Base-by-base conservation (phyloP, 2,113 vertebrate species). In the Taxidea taxus region DNA sequence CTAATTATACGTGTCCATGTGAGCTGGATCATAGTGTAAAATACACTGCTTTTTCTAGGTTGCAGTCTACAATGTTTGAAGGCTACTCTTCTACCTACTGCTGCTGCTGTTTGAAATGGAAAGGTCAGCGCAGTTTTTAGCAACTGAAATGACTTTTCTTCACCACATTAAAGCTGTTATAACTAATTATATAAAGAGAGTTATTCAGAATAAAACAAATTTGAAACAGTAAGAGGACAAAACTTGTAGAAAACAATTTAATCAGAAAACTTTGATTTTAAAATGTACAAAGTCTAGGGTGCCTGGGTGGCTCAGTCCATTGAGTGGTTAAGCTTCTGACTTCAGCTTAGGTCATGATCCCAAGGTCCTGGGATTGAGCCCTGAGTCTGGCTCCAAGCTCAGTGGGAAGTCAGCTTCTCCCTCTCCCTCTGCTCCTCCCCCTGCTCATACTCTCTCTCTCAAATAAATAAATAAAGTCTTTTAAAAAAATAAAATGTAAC, bases 191-290 rank as follows among this genome's bases (percentile, higher is more conserved):
- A 77, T 64, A 74, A 72, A 49, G 29, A 74, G 11, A 94, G 34
- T 74, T 90, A 83, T 89, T 96, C 60, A 56, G 72, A 90, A 60
- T 86, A 54, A 80, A 86, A 87, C 72, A 58, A 74, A 74, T 77
- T 78, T 60, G 83, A 87, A 92, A 90, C 39, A 89, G 83, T 37
- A 78, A 78, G 21, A 75, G 75, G 82, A 68, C 18, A 95, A 96
- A 96, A 97, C 23, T 56, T 81, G 64, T 44, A 72, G 84, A 62
- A 91, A 94, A 58, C n/a, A 66, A 60, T 88, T 72, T 68, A 87
- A 72, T 51, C 62, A 87, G 66, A 87, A 91, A 81, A 92, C 62
- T 49, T 60, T 39, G 20, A 87, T 88, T 89, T 87, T 37, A 62
- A 94, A 96, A 87, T 60, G 20, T 75, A 80, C 27, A 44, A n/a